Conservation (phyloP, 2,888 invertebrate genomes). For the Torymus auratus region DNA sequence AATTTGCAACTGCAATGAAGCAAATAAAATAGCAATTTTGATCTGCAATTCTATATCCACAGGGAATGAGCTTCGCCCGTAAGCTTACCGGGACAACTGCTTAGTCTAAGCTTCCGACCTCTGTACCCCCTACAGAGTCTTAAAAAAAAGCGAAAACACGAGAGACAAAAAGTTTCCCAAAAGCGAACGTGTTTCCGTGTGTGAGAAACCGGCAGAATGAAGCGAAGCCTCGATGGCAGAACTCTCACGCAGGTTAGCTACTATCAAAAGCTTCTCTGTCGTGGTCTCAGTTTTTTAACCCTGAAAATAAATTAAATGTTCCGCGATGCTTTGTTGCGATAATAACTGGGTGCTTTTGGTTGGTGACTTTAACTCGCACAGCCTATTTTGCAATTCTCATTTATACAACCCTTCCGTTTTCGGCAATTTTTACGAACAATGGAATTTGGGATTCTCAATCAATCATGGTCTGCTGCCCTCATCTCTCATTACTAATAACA, state of each 20-base stretch:
- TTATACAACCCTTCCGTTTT: no score
- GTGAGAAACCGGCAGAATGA: slow-evolving; percentile 63
- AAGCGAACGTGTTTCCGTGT: background rate
- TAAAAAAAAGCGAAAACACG: slow-evolving; percentile 14
- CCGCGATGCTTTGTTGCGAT: no score
- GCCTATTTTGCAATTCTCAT: no score
- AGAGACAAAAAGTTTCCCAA: slow-evolving; percentile 3
- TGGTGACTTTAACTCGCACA: no score
- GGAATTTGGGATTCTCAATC: no score
- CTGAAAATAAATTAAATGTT: background rate
- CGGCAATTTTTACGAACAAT: no score
- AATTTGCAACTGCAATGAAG: no score
- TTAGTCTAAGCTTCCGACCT: slow-evolving; percentile 16
- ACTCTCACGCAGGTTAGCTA: slow-evolving; percentile 63
- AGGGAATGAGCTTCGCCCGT: slow-evolving; percentile 34
- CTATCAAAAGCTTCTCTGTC: background rate
- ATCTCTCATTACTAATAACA: no score
- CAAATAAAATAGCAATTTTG: background rate
- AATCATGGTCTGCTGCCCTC: no score
- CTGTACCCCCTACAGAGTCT: background rate
- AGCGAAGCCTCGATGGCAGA: slow-evolving; percentile 64
- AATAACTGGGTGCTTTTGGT: no score
- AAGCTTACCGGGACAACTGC: slow-evolving; percentile 41
- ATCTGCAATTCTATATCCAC: slow-evolving; percentile 39
- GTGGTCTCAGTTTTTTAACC: background rate